Percentiles rank a stretch among this genome's conserved stretches.
Evolutionary conservation across 2,888 invertebrate genomes (phyloP).

Genomic region (Diaperis boleti): DNA sequence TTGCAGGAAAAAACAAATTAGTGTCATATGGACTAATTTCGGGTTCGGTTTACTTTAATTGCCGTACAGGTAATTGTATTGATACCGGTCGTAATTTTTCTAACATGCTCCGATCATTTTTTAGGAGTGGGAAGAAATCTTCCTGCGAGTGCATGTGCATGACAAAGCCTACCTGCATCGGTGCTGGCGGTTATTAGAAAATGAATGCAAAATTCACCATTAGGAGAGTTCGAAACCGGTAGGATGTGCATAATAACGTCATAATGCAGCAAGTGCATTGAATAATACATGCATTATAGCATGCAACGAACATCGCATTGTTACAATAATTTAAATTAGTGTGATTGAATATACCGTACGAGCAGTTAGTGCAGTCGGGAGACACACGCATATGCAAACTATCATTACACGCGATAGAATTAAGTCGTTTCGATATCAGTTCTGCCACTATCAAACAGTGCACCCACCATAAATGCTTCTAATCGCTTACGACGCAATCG

Average conservation of each 20-base stretch:
- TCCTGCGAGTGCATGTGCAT: conserved; percentile 10
- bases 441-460: conserved; percentile 32
- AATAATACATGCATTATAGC: conserved; percentile 50
- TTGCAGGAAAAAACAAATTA: too few relatives aligned
- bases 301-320: conserved; percentile 52
- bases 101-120: too few relatives aligned
- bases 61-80: too few relatives aligned
- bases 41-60: too few relatives aligned
- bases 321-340: conserved; percentile 54
- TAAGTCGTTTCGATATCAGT: conserved; percentile 44
- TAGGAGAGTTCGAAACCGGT: conserved; percentile 35
- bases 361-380: conserved; percentile 35
- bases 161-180: conserved; percentile 17
- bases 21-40: too few relatives aligned
- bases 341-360: conserved; percentile 48
- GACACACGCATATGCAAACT: conserved; percentile 46
- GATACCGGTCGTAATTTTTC: too few relatives aligned
- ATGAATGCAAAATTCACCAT: conserved; percentile 35
- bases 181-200: conserved; percentile 24
- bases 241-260: conserved; percentile 50
- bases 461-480: conserved; percentile 30
- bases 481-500: conserved; percentile 8
- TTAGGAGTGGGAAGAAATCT: neutral
- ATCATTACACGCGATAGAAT: conserved; percentile 43
- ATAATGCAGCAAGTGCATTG: conserved; percentile 48